These are phyloP conservation scores for Darevskia mixta DNA, from an alignment of 2,797 vertebrate species.

Conservation along the genomic window DNA sequence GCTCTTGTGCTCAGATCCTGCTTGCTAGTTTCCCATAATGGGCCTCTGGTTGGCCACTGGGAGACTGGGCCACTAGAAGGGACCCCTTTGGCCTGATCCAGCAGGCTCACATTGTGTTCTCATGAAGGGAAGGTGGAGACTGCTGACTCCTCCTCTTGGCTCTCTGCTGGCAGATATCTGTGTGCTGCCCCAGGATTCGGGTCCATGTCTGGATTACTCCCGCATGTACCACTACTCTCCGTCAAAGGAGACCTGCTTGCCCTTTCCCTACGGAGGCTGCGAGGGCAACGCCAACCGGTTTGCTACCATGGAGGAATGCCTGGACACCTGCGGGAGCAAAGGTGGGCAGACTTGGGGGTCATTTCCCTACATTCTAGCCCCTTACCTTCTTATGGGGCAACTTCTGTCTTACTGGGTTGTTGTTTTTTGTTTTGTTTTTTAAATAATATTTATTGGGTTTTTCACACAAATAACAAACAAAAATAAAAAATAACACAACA, in stretches of 20 bases:
- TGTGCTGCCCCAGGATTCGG: background rate
- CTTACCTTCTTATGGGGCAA: background rate
- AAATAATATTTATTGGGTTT: too few relatives aligned
- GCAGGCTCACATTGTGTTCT: too few relatives aligned
- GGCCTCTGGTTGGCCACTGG: too few relatives aligned
- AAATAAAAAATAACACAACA: too few relatives aligned
- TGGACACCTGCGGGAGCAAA: background rate
- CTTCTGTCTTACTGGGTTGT: background rate
- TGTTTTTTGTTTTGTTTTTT: too few relatives aligned
- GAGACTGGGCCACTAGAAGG: too few relatives aligned
- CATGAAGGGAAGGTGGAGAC: too few relatives aligned
- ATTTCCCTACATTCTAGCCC: background rate
- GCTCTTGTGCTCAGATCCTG: too few relatives aligned
- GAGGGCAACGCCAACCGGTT: constrained; percentile 36
- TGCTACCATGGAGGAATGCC: background rate
- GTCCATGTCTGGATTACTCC: background rate
- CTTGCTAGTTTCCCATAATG: too few relatives aligned
- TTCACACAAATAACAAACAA: too few relatives aligned
- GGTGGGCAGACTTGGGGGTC: background rate
- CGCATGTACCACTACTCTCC: background rate
- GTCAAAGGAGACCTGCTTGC: accelerated
- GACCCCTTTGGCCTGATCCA: too few relatives aligned
- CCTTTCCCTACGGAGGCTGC: constrained; percentile 28
- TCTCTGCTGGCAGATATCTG: background rate
- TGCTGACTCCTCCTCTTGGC: background rate